Evolutionary conservation across 2,797 vertebrate genomes (phyloP).

Genomic region (Melanogrammus aeglefinus): DNA sequence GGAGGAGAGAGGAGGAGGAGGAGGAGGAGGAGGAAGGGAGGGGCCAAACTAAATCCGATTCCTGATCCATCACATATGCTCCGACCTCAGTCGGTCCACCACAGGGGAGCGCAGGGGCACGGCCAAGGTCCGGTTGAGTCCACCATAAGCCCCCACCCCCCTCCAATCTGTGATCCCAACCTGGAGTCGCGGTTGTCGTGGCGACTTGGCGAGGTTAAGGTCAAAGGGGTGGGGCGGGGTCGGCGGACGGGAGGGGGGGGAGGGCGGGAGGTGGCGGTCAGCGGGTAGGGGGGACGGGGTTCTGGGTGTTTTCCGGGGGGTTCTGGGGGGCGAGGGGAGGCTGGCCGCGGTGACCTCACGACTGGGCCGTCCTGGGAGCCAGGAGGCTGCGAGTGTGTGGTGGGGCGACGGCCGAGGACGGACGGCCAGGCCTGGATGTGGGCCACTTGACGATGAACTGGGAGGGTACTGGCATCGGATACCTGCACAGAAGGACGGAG

Average conservation of each 20-base stretch:
- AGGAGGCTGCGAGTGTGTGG: slow-evolving; percentile 85
- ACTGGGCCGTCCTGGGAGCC: slow-evolving; percentile 84
- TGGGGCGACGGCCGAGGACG: slow-evolving; percentile 78
- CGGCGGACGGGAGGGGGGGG: slow-evolving; percentile 51
- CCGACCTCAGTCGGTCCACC: slow-evolving; percentile 39
- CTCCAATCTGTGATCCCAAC: slow-evolving; percentile 40
- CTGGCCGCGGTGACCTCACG: slow-evolving; percentile 71
- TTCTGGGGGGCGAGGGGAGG: slow-evolving; percentile 42
- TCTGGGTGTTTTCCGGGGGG: too few species aligned
- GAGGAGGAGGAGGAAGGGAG: slow-evolving; percentile 17
- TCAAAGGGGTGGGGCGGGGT: slow-evolving; percentile 44
- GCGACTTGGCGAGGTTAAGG: slow-evolving; percentile 50
- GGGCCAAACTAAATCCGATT: slow-evolving; percentile 35
- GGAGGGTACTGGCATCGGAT: slow-evolving; percentile 92
- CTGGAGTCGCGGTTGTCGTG: slow-evolving; percentile 42
- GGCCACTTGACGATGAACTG: slow-evolving; percentile 92
- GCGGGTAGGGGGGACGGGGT: background rate
- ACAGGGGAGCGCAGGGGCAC: background rate
- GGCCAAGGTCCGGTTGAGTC: background rate
- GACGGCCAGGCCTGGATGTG: slow-evolving; percentile 81
- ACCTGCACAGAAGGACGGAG: slow-evolving; percentile 81
- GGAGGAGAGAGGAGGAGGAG: slow-evolving; percentile 46
- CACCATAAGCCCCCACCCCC: slow-evolving; percentile 22
- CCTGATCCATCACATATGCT: slow-evolving; percentile 17
- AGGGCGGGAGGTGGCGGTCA: slow-evolving; percentile 6